Evolutionary conservation across 2,113 vertebrate genomes (phyloP).

Genomic region (Thamnophis sirtalis): DNA sequence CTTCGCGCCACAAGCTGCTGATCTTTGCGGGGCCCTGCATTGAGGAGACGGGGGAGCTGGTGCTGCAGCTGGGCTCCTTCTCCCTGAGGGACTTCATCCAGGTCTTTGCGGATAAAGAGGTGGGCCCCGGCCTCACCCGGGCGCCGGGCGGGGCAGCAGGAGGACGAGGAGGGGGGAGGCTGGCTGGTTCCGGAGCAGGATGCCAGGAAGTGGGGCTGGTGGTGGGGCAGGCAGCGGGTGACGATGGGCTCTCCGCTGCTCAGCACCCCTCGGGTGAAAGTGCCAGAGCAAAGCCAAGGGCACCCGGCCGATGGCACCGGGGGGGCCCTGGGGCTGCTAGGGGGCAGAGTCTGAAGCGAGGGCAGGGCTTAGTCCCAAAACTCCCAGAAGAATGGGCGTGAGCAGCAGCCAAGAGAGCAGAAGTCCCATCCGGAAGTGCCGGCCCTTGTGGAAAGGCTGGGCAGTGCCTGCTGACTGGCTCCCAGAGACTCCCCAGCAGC

Average conservation of each 20-base stretch:
- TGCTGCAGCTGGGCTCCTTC: constrained; percentile 84
- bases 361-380: too few relatives aligned
- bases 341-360: not conserved
- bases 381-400: too few relatives aligned
- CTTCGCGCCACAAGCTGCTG: constrained; percentile 84
- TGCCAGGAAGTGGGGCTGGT: not conserved
- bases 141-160: rapidly evolving
- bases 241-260: not conserved
- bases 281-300: not conserved
- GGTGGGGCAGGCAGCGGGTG: not conserved
- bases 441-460: not conserved
- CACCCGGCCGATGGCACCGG: too few relatives aligned
- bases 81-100: constrained; percentile 80
- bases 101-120: constrained; percentile 84
- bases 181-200: not conserved
- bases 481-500: too few relatives aligned
- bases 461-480: too few relatives aligned
- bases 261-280: not conserved
- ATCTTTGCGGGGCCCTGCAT: constrained; percentile 84
- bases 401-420: too few relatives aligned
- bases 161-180: not conserved
- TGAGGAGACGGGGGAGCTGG: constrained; percentile 82
- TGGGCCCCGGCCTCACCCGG: constrained; percentile 22
- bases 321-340: not conserved
- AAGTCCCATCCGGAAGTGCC: not conserved